Conservation (phyloP, 2,888 invertebrate species). For the Leptopterna dolabrata region DNA sequence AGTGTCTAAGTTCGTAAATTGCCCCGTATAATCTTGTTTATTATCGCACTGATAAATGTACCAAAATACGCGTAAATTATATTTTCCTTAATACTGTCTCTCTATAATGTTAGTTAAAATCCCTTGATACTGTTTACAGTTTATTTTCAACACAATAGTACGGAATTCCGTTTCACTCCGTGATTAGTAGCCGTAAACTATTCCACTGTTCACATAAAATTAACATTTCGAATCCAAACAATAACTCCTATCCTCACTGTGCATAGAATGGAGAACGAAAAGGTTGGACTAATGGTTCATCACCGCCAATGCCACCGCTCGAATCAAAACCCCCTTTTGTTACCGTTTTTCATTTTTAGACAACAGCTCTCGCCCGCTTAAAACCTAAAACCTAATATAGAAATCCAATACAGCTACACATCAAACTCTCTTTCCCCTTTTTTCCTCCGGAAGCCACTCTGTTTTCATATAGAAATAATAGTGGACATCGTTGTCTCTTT, state of each 20-base stretch:
- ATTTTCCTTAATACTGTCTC: too few relatives aligned
- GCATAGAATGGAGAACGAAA: background rate
- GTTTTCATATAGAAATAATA: conserved; percentile 39
- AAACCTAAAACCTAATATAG: conserved; percentile 39
- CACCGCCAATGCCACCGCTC: background rate
- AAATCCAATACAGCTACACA: background rate
- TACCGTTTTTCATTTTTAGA: conserved; percentile 5
- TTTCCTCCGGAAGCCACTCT: background rate
- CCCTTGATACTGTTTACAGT: too few relatives aligned
- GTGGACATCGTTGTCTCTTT: conserved; percentile 40
- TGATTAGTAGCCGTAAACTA: background rate
- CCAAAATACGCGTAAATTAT: too few relatives aligned
- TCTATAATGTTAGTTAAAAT: too few relatives aligned
- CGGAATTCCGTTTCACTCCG: background rate
- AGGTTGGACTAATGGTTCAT: background rate
- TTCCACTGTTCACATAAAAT: background rate
- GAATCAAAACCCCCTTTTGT: background rate
- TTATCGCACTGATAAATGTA: too few relatives aligned
- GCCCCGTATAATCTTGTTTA: too few relatives aligned
- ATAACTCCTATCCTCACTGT: background rate
- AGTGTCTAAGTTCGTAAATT: too few relatives aligned
- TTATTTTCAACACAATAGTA: background rate
- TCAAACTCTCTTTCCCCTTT: background rate
- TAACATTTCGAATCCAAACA: background rate
- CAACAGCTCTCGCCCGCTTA: conserved; percentile 10